Percentiles rank a stretch among this genome's conserved stretches.
These are phyloP conservation scores for Anorthoa munda DNA, from an alignment of 2,888 invertebrate genomes.

Conservation along the genomic window DNA sequence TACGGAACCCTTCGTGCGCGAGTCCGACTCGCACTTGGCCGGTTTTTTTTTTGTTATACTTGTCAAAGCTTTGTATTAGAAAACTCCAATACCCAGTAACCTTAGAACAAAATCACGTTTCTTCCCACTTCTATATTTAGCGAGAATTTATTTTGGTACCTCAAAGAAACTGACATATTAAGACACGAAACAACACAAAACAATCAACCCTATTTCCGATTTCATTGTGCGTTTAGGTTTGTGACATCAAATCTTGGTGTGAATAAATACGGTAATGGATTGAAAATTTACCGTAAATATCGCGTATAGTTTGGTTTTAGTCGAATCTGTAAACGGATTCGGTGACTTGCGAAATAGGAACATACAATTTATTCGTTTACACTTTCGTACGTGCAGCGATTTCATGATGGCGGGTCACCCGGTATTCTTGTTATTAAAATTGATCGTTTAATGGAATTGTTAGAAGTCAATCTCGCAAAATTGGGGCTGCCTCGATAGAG, in stretches of 20 bases:
- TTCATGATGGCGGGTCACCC: constrained; percentile 43
- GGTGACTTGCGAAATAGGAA: constrained; percentile 68
- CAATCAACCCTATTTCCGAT: background rate
- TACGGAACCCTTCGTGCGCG: too few species aligned
- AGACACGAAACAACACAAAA: background rate
- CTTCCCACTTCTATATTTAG: constrained; percentile 55
- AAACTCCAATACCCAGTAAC: constrained; percentile 41
- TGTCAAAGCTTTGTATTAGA: constrained; percentile 17
- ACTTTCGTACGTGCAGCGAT: constrained; percentile 63
- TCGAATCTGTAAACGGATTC: constrained; percentile 49
- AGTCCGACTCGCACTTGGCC: too few species aligned
- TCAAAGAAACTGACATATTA: constrained; percentile 29
- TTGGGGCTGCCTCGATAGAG: too few species aligned
- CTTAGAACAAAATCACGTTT: constrained; percentile 39
- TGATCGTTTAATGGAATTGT: constrained; percentile 56
- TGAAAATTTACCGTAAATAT: background rate
- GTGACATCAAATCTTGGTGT: accelerated
- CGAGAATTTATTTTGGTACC: constrained; percentile 48
- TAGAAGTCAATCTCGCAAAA: constrained; percentile 37
- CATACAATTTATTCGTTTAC: constrained; percentile 68
- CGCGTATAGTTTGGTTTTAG: background rate
- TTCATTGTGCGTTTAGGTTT: constrained; percentile 17
- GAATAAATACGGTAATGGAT: constrained; percentile 28
- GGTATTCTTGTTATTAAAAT: constrained; percentile 62
- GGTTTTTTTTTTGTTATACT: constrained; percentile 12